phyloP scores from a whole-genome alignment of 2,797 vertebrate genomes.

The Etheostoma nigrum region DNA sequence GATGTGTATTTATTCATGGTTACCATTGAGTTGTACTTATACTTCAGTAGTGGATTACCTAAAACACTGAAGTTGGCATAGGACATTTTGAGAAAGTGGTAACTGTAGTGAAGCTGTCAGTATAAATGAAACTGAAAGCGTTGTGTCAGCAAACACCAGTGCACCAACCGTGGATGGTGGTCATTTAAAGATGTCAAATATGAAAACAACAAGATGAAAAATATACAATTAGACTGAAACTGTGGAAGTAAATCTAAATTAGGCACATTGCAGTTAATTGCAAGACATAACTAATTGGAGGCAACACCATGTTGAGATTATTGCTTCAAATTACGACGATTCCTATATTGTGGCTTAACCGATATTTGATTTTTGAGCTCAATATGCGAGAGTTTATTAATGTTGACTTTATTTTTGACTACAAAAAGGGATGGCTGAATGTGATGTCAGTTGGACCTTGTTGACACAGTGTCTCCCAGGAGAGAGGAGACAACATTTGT shows the following conservation, averaged over 20 bases:
- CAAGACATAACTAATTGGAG: background rate
- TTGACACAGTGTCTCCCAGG: conserved; percentile 22
- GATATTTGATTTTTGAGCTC: no score
- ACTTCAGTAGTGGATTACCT: conserved; percentile 18
- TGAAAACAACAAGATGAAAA: background rate
- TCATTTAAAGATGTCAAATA: conserved; percentile 2
- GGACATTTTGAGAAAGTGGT: conserved; percentile 3
- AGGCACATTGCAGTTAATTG: background rate
- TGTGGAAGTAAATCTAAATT: background rate
- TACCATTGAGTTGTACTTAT: conserved; percentile 1
- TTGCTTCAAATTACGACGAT: background rate
- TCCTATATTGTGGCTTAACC: background rate
- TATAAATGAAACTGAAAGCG: background rate
- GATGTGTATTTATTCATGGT: conserved; percentile 41
- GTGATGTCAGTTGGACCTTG: background rate
- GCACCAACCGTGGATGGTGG: background rate
- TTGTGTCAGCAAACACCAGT: conserved; percentile 11
- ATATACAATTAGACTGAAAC: background rate
- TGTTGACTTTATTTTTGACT: background rate
- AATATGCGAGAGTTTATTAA: no score
- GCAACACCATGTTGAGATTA: background rate
- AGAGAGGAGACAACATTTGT: conserved; percentile 26
- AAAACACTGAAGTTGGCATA: background rate
- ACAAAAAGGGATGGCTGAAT: background rate
- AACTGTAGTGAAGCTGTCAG: background rate